Conservation (phyloP, 2,797 vertebrate species). For the Poeciliopsis turneri region DNA sequence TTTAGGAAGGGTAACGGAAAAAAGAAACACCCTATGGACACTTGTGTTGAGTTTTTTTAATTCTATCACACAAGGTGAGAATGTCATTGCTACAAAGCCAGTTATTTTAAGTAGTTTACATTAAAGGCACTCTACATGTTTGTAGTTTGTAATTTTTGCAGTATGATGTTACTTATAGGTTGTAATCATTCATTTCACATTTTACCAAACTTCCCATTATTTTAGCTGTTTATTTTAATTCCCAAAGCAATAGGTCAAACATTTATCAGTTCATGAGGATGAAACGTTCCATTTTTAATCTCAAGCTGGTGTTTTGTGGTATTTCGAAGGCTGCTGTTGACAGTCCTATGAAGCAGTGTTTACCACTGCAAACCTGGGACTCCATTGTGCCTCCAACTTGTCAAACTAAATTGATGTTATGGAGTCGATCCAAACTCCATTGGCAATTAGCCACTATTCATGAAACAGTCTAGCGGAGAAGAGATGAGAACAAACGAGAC, state of each 20-base stretch:
- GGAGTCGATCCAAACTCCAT: constrained; percentile 72
- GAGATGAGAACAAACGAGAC: constrained; percentile 70
- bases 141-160: neutral
- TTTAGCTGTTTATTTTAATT: neutral
- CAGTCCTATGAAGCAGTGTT: constrained; percentile 66
- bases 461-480: constrained; percentile 65
- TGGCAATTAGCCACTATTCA: constrained; percentile 79
- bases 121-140: neutral
- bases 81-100: neutral
- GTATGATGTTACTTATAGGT: neutral
- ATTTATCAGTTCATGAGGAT: constrained; percentile 10
- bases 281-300: constrained; percentile 34
- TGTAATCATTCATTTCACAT: neutral
- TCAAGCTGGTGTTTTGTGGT: constrained; percentile 37
- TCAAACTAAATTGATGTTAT: constrained; percentile 79
- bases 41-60: constrained; percentile 24
- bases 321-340: constrained; percentile 66
- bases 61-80: constrained; percentile 11
- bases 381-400: constrained; percentile 73
- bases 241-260: neutral
- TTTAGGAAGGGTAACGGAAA: constrained; percentile 36
- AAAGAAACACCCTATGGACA: constrained; percentile 40
- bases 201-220: neutral
- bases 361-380: constrained; percentile 61
- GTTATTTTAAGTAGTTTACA: neutral